These are phyloP conservation scores for Lonchura striata DNA, from an alignment of 2,113 vertebrate genomes.

Conservation along the genomic window DNA sequence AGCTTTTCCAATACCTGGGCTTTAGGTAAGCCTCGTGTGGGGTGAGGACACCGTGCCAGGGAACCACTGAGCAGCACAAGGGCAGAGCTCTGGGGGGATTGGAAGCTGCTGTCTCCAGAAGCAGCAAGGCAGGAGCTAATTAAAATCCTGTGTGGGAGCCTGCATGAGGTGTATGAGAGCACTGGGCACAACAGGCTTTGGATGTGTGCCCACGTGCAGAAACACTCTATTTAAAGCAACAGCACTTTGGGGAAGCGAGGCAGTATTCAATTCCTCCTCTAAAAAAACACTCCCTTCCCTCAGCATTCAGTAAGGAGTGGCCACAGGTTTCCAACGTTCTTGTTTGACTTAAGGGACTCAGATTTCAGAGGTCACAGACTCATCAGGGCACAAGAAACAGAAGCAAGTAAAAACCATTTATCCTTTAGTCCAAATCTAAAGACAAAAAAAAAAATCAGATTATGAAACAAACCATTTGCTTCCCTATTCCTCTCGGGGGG, in stretches of 20 bases:
- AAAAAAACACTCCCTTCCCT: neutral
- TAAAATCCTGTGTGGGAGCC: constrained; percentile 57
- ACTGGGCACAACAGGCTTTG: constrained; percentile 57
- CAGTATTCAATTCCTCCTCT: neutral
- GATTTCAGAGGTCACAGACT: constrained; percentile 29
- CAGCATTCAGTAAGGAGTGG: neutral
- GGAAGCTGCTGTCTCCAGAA: constrained; percentile 12
- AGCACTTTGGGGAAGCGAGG: neutral
- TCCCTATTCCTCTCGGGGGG: neutral
- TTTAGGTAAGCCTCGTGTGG: fast-evolving
- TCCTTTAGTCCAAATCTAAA: neutral
- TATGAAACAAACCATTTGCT: neutral
- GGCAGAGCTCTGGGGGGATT: neutral
- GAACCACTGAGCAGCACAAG: neutral
- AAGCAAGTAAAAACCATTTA: constrained; percentile 26
- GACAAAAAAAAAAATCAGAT: neutral
- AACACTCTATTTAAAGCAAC: constrained; percentile 53
- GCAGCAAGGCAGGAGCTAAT: constrained; percentile 54
- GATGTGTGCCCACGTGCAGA: neutral
- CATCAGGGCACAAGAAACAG: neutral
- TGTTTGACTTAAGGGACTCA: constrained; percentile 15
- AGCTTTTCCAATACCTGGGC: neutral
- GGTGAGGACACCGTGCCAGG: neutral
- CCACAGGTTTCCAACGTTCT: constrained; percentile 13
- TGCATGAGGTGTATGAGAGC: constrained; percentile 40